Evolutionary conservation across 2,888 invertebrate genomes (phyloP).

Genomic region (Ethmia dodecea): DNA sequence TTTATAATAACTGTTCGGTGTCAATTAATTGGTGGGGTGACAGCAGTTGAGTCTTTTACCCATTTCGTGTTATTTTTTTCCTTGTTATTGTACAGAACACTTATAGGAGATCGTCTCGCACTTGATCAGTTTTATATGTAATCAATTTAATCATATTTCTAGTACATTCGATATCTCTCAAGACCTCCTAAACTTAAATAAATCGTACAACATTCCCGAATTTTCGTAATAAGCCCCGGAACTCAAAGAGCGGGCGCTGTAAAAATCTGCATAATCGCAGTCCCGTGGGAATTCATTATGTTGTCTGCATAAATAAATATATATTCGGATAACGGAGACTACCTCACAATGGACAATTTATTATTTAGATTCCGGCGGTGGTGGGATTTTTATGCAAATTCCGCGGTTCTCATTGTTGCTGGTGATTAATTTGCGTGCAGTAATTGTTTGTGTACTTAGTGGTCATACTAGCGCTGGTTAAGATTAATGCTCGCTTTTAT

Average conservation of each 20-base stretch:
- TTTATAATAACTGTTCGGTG: no score
- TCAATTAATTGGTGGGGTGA: no score
- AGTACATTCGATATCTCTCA: no score
- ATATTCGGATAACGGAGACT: constrained; percentile 48
- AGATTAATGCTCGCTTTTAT: no score
- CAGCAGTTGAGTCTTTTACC: no score
- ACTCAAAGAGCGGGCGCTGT: constrained; percentile 28
- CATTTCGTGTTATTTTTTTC: no score
- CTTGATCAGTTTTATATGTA: no score
- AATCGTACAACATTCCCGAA: background rate
- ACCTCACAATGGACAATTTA: constrained; percentile 69
- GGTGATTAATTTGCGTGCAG: constrained; percentile 7
- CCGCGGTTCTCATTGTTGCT: constrained; percentile 7
- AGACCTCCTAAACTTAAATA: no score
- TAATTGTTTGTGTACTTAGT: no score
- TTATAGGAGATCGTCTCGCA: background rate
- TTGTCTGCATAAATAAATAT: constrained; percentile 67
- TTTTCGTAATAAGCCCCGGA: constrained; percentile 29
- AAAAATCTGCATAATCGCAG: constrained; percentile 58
- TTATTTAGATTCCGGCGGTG: constrained; percentile 64
- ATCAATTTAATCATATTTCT: constrained; percentile 21
- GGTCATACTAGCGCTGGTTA: no score
- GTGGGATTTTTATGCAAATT: constrained; percentile 19
- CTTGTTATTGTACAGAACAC: background rate
- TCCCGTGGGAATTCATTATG: constrained; percentile 62